phyloP scores from a whole-genome alignment of 2,888 invertebrate genomes.

The Gastrophysa polygoni region DNA sequence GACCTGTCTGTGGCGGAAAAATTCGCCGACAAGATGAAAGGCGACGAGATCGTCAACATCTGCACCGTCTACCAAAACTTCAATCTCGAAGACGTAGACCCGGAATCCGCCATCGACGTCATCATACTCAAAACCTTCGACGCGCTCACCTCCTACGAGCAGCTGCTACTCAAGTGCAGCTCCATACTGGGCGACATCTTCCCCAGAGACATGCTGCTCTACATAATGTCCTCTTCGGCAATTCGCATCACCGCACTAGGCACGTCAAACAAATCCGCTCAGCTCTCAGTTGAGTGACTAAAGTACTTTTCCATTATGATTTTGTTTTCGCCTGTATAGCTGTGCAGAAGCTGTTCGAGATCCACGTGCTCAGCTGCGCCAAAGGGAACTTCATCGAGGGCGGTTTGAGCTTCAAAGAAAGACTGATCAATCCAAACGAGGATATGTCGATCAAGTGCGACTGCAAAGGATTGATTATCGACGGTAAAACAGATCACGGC shows the following conservation, averaged over 20 bases:
- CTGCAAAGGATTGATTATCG: constrained; percentile 55
- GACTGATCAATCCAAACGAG: constrained; percentile 47
- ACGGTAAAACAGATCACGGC: constrained; percentile 46
- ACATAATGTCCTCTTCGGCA: constrained; percentile 61
- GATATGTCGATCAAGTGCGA: constrained; percentile 54
- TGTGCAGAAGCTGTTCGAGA: constrained; percentile 65
- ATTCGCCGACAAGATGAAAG: constrained; percentile 35
- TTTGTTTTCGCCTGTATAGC: constrained; percentile 59
- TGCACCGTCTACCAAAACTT: constrained; percentile 61
- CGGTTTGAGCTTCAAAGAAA: constrained; percentile 50
- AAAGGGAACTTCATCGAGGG: constrained; percentile 65
- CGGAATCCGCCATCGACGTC: constrained; percentile 65
- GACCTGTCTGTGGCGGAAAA: constrained; percentile 37
- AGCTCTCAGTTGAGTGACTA: no score
- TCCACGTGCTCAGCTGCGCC: constrained; percentile 66
- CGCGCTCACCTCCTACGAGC: constrained; percentile 67
- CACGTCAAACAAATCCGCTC: constrained; percentile 40
- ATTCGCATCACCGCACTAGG: constrained; percentile 62
- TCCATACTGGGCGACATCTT: constrained; percentile 70
- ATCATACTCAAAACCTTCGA: constrained; percentile 69
- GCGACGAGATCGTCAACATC: constrained; percentile 53
- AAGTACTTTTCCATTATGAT: not conserved
- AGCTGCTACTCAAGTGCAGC: constrained; percentile 68
- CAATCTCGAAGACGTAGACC: constrained; percentile 61
- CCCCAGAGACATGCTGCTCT: constrained; percentile 64